Base-by-base conservation (phyloP, 2,113 vertebrate genomes). In the Neofelis nebulosa region DNA sequence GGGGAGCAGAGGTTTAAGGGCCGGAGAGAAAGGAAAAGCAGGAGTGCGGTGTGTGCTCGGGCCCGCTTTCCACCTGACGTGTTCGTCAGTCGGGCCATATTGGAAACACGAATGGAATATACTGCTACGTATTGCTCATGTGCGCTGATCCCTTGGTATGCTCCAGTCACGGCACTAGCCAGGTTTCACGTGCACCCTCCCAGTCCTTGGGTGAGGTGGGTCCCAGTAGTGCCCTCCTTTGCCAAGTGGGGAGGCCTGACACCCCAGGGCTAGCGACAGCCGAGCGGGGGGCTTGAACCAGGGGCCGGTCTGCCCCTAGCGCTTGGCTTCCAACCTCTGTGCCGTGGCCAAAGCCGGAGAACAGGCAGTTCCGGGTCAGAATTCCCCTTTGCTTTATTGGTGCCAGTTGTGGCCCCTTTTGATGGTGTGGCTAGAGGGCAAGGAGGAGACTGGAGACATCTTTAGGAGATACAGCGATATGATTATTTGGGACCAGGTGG, bases 21-120 rank as follows among this genome's bases (percentile, higher is more conserved):
- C 63, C 31, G 81, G 81, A 57, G 38, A 7, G 85, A n/a, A 61
- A 45, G 89, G 61, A 41, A 38, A 61, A 57, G 73, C 29, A 0
- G 38, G 23, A 25, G 10, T 18, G 8, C 3, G 9, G 57, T 5
- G 9, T 2, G 63, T 4, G 23, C 12, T 4, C 33, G 19, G 0
- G 13, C 48, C 48, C 0, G 0, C 8, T 0, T 0, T 1, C 11
- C 69, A 23, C 66, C 41, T 0, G 7, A 10, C 71, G 0, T 16
- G 76, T 21, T 31, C 52, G 1, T 50, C 23, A 80, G 14, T 83
- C 33, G 63, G 73, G 79, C 21, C 8, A 14, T 4, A 15, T 19
- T 69, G 2, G 63, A 45, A 68, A 33, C n/a, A 5, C 0, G n/a
- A 41, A n/a, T 2, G 63, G 50, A 23, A 76, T 0, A 7, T 7